Evolutionary conservation across 1,140 invertebrate species (phyloP), one percentile per base, ranked within the genome.

Genomic region (Spodoptera frugiperda): DNA sequence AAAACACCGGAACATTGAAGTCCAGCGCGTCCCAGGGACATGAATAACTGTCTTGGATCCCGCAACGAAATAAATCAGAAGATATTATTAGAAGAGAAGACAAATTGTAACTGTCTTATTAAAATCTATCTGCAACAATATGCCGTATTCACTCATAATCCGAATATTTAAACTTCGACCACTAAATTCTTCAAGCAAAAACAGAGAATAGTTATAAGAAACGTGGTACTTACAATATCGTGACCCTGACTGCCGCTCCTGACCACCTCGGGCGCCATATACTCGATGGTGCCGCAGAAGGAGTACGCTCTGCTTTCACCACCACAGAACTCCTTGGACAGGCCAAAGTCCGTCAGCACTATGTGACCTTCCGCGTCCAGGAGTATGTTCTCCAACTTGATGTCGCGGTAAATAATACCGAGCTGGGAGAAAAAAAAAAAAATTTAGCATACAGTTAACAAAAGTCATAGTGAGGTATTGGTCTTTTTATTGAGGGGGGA

Each of bases 211-310:
- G 10, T 3, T 19, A 79, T 76, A 55, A 74, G 49, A 25, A 76
- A 49, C 2, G 19, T 54, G 8, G 68, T 78, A 97, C 97, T 97
- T 92, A 98, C 97, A 89, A 97, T 97, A 96, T 98, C 97, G 92
- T 99, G 98, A 39, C 98, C 98, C 68, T 96, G 95, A 53, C 95
- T 96, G 71, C 97, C 97, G 59, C 97, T 97, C 79, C 96, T 94
- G 39, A 99, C 97, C 14, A 99, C 97, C 94, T 99, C 98, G 2
- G 98, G 98, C 3, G 98, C 98, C 98, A 98, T 99, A 88, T 98
- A 98, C 89, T 99, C 99, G 78, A 99, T 98, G 55, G 99, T 99
- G 19, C 99, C 99, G 93, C 99, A 99, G 94, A 99, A 99, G 17
- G 98, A 99, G 94, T 98, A 99, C 0, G 99, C 97, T 83, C 98